Conservation (phyloP, 2,797 vertebrate genomes). For the Steatocranus sp. region DNA sequence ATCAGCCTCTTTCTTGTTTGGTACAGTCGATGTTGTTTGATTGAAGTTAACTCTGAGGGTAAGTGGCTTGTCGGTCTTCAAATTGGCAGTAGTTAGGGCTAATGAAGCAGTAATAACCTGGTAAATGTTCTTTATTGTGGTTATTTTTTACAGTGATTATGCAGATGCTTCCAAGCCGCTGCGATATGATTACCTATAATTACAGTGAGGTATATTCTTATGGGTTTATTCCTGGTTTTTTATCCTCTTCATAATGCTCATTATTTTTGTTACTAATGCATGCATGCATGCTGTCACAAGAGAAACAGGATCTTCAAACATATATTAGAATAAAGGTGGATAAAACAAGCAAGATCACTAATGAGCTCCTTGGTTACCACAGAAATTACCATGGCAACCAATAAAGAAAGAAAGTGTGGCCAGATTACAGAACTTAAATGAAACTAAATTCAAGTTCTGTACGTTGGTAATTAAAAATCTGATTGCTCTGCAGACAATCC, state of each 20-base stretch:
- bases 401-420: conserved; percentile 13
- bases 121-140: conserved; percentile 25
- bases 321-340: conserved; percentile 11
- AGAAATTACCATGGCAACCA: conserved; percentile 50
- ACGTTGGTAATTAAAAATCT: conserved; percentile 32
- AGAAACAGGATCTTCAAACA: conserved; percentile 34
- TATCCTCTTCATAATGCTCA: conserved; percentile 2
- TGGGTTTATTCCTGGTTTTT: background rate
- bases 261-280: conserved; percentile 36
- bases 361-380: conserved; percentile 46
- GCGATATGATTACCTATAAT: conserved; percentile 53
- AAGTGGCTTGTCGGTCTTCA: conserved; percentile 27
- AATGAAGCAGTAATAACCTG: conserved; percentile 46
- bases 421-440: conserved; percentile 23
- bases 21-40: background rate
- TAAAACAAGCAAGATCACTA: conserved; percentile 27
- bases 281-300: conserved; percentile 25
- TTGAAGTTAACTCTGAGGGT: conserved; percentile 15
- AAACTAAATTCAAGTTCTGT: conserved; percentile 41
- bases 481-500: conserved; percentile 31
- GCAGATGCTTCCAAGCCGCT: conserved; percentile 9
- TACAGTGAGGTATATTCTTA: conserved; percentile 9
- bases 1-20: conserved; percentile 9
- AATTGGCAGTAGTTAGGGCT: conserved; percentile 40
- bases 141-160: conserved; percentile 36